Base-by-base conservation (phyloP, 1,140 invertebrate genomes). In the Hyles euphorbiae region DNA sequence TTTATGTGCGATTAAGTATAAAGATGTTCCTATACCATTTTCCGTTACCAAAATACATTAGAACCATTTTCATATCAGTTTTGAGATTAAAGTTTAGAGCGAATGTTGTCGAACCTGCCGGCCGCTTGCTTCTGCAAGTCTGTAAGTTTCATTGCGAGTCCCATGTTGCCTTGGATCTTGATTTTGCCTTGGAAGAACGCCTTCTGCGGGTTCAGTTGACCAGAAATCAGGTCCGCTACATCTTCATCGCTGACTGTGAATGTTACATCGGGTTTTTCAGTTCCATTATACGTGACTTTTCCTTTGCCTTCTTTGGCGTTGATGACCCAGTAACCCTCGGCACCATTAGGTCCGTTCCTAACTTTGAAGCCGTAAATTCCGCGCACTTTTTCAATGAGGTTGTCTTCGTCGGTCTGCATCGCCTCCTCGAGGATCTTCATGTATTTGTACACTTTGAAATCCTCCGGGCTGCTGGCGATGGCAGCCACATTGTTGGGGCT, bases 161-260 rank as follows among this genome's bases (percentile, higher is more conserved):
- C 97, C 94, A 99, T 98, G 76, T 99, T 99, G 47, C 98, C 98
- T 83, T 97, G 94, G 53, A 98, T 94, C 88, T 98, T 98, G 11
- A 99, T 92, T 85, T 98, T 98, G 12, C 97, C 98, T 90, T 98
- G 97, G 92, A 99, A 98, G 86, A 99, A 99, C 5, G 98, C 98
- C 89, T 98, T 97, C 79, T 98, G 97, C 2, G 97, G 96, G 80
- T 98, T 97, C 43, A 98, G 87, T 88, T 97, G 96, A 11, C 97
- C 97, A 2, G 93, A 93, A 70, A 98, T 94, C 60, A 98, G 91
- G 68, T 97, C 95, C 0, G 94, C 88, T 0, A 98, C 92, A 82
- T 98, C 97, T 3, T 92, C 92, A 78, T 98, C 97, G 72, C 92
- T 94, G 64, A 98, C 94, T 2, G 93, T 95, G 63, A 98, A 96